Percentiles rank a stretch among this genome's conserved stretches.
These are phyloP conservation scores for Nipponia nippon DNA, from an alignment of 2,113 vertebrate species.

Conservation along the genomic window DNA sequence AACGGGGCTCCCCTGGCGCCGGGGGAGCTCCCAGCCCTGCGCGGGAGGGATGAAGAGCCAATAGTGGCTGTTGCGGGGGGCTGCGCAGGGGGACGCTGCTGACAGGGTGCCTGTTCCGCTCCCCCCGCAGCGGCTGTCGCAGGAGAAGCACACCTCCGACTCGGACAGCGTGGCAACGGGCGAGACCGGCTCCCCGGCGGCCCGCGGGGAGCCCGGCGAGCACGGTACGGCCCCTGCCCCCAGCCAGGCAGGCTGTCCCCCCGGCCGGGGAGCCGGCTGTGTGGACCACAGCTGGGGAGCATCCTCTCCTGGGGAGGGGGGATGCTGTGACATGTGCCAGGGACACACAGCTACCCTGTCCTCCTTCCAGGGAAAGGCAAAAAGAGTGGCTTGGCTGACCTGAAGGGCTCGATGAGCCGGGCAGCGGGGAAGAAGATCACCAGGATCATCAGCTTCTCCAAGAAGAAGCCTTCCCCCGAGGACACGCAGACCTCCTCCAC, in stretches of 20 bases:
- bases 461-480: conserved; percentile 85
- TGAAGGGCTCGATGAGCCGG: conserved; percentile 92
- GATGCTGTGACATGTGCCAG: fast-evolving
- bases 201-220: conserved; percentile 75
- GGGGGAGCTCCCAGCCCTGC: background rate
- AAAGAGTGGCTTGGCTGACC: conserved; percentile 87
- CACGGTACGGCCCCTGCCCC: conserved; percentile 71
- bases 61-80: background rate
- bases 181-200: conserved; percentile 66
- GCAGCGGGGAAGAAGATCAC: conserved; percentile 94
- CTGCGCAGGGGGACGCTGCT: background rate
- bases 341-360: background rate
- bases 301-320: background rate
- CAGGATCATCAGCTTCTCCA: conserved; percentile 96
- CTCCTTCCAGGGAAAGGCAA: conserved; percentile 81
- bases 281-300: background rate
- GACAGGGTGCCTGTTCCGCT: background rate
- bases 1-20: background rate
- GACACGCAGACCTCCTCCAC: conserved; percentile 76
- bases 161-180: conserved; percentile 82
- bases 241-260: background rate
- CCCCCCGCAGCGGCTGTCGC: conserved; percentile 79
- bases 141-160: conserved; percentile 90
- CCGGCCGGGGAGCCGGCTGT: fast-evolving
- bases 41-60: fast-evolving